Evolutionary conservation across 2,113 vertebrate species (phyloP).

Genomic region (Misgurnus anguillicaudatus): DNA sequence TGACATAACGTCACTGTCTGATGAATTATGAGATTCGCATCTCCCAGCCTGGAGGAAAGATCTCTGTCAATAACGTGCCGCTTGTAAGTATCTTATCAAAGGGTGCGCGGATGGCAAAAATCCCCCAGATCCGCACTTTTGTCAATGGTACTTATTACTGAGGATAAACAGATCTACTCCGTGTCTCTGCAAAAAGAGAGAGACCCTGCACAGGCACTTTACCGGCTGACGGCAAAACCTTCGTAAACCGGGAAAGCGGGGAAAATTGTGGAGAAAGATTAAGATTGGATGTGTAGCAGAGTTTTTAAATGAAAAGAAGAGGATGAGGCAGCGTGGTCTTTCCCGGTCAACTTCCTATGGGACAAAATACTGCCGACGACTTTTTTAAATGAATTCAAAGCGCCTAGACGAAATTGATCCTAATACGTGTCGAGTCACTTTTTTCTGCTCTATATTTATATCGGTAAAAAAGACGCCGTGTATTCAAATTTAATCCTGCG

Average conservation of each 20-base stretch:
- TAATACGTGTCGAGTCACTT: neutral
- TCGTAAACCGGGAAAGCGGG: neutral
- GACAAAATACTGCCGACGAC: neutral
- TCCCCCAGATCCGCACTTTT: constrained; percentile 39
- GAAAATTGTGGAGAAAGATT: neutral
- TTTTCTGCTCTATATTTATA: neutral
- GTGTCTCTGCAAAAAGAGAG: neutral
- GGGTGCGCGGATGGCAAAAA: constrained; percentile 21
- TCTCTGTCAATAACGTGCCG: constrained; percentile 56
- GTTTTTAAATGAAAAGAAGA: neutral
- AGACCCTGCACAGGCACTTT: neutral
- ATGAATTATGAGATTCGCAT: neutral
- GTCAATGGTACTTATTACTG: constrained; percentile 40
- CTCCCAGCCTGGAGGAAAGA: constrained; percentile 41
- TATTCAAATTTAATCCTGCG: neutral
- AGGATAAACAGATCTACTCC: constrained; percentile 34
- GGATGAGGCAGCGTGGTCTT: neutral
- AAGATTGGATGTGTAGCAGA: neutral
- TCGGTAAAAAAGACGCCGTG: neutral
- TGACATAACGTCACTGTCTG: neutral
- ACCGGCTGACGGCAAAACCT: neutral
- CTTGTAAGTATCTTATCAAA: constrained; percentile 32
- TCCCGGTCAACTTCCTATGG: neutral
- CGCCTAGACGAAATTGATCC: neutral
- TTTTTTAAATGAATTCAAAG: neutral